These are phyloP conservation scores for Triplophysa tibetana DNA, from an alignment of 2,113 vertebrate species.

Conservation along the genomic window DNA sequence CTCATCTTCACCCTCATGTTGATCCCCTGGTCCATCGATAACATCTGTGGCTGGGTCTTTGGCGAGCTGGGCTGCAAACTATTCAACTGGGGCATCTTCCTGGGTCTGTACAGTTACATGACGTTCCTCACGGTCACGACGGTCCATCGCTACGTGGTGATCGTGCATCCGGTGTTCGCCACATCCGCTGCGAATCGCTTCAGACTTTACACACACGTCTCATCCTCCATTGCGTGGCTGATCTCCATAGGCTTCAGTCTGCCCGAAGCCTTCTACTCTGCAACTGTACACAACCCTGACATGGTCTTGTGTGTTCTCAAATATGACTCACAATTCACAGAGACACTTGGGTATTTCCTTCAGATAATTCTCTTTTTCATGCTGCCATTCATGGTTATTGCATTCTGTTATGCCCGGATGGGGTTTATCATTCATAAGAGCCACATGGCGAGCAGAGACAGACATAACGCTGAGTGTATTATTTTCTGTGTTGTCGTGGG, in stretches of 20 bases:
- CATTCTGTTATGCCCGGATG: slow-evolving; percentile 67
- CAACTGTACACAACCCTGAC: rapidly evolving
- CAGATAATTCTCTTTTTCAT: slow-evolving; percentile 64
- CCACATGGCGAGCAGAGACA: slow-evolving; percentile 60
- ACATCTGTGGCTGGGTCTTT: slow-evolving; percentile 62
- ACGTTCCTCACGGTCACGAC: slow-evolving; percentile 71
- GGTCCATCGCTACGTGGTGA: slow-evolving; percentile 69
- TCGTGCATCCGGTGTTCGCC: slow-evolving; percentile 64
- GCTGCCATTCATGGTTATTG: slow-evolving; percentile 65
- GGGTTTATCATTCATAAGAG: slow-evolving; percentile 56
- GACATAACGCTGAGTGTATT: slow-evolving; percentile 55
- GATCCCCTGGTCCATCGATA: slow-evolving; percentile 55
- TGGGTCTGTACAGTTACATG: slow-evolving; percentile 71
- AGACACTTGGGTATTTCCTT: slow-evolving; percentile 53
- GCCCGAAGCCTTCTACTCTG: slow-evolving; percentile 59
- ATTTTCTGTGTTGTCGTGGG: slow-evolving; percentile 64
- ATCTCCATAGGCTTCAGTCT: slow-evolving; percentile 60
- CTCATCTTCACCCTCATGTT: slow-evolving; percentile 67
- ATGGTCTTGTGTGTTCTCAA: neutral
- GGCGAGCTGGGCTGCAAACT: slow-evolving; percentile 60
- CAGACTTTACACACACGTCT: slow-evolving; percentile 45
- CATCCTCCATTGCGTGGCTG: slow-evolving; percentile 58
- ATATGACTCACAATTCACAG: neutral
- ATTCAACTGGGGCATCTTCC: slow-evolving; percentile 58
- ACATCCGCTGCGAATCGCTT: slow-evolving; percentile 43